phyloP scores from a whole-genome alignment of 2,113 vertebrate genomes.

The Calyptomena viridis region DNA sequence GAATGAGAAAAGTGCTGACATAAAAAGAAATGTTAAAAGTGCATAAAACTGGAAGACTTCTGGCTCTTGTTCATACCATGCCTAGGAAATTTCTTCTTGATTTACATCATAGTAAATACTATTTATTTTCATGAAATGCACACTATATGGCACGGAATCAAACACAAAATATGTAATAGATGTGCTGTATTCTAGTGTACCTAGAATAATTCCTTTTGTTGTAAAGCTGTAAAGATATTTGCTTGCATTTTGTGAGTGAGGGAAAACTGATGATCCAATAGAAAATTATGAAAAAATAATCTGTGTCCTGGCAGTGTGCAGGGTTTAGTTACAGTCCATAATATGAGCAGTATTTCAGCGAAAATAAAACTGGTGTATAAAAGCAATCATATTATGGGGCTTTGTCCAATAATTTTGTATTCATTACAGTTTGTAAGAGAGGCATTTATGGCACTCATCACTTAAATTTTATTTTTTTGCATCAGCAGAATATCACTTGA shows the following conservation, averaged over 20 bases:
- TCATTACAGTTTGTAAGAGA: background rate
- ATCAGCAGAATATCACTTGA: background rate
- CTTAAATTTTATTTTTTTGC: background rate
- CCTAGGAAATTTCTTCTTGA: background rate
- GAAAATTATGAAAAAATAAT: background rate
- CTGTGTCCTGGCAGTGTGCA: background rate
- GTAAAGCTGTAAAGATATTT: background rate
- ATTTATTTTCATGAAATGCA: constrained; percentile 4
- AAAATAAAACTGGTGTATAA: constrained; percentile 15
- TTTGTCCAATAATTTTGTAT: background rate
- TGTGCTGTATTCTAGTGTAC: background rate
- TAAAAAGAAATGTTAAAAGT: background rate
- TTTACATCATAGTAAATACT: background rate
- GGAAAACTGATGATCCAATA: constrained; percentile 21
- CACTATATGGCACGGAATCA: background rate
- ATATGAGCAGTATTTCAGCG: background rate
- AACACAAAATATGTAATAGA: background rate
- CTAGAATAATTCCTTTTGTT: background rate
- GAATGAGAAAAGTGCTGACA: constrained; percentile 57
- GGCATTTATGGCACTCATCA: background rate
- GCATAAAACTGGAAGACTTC: constrained; percentile 30
- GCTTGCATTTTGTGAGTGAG: background rate
- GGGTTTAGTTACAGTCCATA: constrained; percentile 7
- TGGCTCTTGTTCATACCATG: background rate
- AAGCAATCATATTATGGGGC: background rate